A percentile compares a stretch with the other conserved stretches of the same genome.
phyloP scores from a whole-genome alignment of 2,113 vertebrate genomes.

The Oxygymnocypris stewartii region DNA sequence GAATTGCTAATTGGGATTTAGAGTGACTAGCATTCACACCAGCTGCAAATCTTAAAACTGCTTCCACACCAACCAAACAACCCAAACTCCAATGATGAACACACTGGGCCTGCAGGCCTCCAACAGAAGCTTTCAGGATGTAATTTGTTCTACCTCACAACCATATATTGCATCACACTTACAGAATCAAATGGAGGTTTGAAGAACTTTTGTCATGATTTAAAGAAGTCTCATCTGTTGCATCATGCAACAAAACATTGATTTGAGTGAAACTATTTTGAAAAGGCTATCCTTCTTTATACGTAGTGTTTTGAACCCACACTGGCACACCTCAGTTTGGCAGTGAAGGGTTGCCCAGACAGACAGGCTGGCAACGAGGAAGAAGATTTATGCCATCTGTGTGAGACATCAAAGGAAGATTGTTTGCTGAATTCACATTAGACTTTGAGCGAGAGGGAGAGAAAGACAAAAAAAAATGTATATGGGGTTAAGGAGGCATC shows the following conservation, averaged over 20 bases:
- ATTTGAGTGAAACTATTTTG: slow-evolving; percentile 1
- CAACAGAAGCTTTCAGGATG: not conserved
- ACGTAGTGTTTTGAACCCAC: not conserved
- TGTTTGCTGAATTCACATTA: slow-evolving; percentile 20
- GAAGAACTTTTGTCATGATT: slow-evolving; percentile 16
- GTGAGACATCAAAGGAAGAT: slow-evolving; percentile 23
- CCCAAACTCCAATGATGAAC: not conserved
- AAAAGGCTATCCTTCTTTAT: slow-evolving; percentile 17
- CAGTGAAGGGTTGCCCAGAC: not conserved
- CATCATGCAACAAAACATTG: not conserved
- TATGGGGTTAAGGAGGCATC: slow-evolving; percentile 8
- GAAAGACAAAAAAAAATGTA: not conserved
- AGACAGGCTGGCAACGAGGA: not conserved
- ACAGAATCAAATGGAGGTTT: not conserved
- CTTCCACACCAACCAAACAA: not conserved
- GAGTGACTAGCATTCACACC: not conserved
- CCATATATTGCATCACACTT: slow-evolving; percentile 9
- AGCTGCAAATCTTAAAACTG: not conserved
- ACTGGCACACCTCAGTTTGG: slow-evolving; percentile 15
- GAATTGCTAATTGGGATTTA: not conserved
- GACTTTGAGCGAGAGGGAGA: not conserved
- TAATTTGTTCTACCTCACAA: not conserved
- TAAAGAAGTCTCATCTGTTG: slow-evolving; percentile 1
- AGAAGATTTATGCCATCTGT: slow-evolving; percentile 34
- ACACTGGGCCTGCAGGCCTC: not conserved